Conservation (phyloP, 2,888 invertebrate genomes). For the Drosophila pseudotalamancana region DNA sequence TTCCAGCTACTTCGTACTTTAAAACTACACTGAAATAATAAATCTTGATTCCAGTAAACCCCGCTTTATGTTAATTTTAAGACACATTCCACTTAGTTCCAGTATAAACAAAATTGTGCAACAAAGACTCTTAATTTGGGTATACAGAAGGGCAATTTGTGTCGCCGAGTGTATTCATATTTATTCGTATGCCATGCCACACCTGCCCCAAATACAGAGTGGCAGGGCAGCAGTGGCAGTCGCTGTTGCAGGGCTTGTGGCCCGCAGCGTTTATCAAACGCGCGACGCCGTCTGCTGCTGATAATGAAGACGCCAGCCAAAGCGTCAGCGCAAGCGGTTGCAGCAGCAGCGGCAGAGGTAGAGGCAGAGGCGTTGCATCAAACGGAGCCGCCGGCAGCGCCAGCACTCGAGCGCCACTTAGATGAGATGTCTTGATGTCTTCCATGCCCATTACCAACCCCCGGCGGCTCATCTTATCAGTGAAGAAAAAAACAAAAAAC, state of each 20-base stretch:
- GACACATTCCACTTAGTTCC: too few relatives aligned
- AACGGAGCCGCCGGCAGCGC: conserved; percentile 62
- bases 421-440: conserved; percentile 77
- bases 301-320: conserved; percentile 81
- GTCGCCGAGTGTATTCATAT: conserved; percentile 3
- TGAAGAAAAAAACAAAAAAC: conserved; percentile 38
- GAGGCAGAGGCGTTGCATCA: conserved; percentile 67
- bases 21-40: too few relatives aligned
- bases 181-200: conserved; percentile 20
- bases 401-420: conserved; percentile 70
- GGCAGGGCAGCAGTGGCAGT: conserved; percentile 27
- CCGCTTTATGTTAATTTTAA: too few relatives aligned
- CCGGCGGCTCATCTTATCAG: conserved; percentile 50
- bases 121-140: too few relatives aligned
- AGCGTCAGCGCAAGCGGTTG: conserved; percentile 47
- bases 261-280: conserved; percentile 40
- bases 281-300: conserved; percentile 45
- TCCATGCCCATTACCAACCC: conserved; percentile 10
- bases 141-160: too few relatives aligned
- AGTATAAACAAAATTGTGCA: too few relatives aligned
- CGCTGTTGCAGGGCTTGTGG: conserved; percentile 13
- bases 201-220: conserved; percentile 22
- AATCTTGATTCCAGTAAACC: too few relatives aligned
- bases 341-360: conserved; percentile 14
- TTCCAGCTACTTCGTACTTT: too few relatives aligned